Percentiles rank a stretch among this genome's conserved stretches.
phyloP scores from a whole-genome alignment of 2,797 vertebrate species.

The Macropus fuliginosus region DNA sequence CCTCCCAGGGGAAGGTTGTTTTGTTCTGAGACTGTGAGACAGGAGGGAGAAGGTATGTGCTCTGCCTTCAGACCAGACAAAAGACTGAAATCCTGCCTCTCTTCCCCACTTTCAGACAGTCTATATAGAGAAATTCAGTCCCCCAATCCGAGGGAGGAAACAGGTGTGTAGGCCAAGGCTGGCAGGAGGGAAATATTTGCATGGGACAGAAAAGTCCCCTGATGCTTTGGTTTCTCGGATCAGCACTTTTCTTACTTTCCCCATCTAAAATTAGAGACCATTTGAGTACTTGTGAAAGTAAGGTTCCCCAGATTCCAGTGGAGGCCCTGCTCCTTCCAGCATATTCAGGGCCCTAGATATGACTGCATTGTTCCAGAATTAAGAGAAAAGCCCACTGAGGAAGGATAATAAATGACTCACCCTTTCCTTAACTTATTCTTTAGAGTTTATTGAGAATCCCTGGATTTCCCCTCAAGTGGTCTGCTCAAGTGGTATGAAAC shows the following conservation, averaged over 20 bases:
- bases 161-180: slow-evolving; percentile 63
- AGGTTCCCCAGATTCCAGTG: not conserved
- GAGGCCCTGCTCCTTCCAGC: not conserved
- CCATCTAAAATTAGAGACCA: slow-evolving; percentile 67
- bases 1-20: not conserved
- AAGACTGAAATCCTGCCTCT: not conserved
- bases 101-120: not conserved
- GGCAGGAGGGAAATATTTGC: slow-evolving; percentile 74
- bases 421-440: not conserved
- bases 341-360: not conserved
- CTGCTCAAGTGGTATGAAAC: not conserved
- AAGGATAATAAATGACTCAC: slow-evolving; percentile 29
- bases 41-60: not conserved
- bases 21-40: not conserved
- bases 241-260: slow-evolving; percentile 64
- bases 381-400: not conserved
- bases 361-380: not conserved
- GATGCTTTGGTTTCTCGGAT: slow-evolving; percentile 75
- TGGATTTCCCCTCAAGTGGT: not conserved
- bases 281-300: not conserved
- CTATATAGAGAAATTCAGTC: not conserved
- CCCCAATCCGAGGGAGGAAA: slow-evolving; percentile 63
- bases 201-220: slow-evolving; percentile 77
- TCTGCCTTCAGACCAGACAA: not conserved
- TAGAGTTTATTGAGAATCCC: not conserved